Evolutionary conservation across 2,888 invertebrate genomes (phyloP).

Genomic region (Polia nebulosa): DNA sequence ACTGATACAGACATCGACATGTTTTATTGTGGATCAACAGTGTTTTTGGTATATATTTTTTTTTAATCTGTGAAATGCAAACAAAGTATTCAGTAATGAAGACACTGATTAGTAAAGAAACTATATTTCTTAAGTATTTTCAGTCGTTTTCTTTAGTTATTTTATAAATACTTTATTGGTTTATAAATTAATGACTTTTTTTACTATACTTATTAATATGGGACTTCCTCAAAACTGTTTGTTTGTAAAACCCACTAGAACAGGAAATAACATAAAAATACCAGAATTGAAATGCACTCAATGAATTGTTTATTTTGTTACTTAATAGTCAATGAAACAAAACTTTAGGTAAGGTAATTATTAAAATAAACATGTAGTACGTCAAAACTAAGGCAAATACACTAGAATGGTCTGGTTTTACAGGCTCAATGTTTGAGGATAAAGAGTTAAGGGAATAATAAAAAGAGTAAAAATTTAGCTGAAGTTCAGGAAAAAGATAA

Average conservation of each 20-base stretch:
- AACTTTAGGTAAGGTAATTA: not conserved
- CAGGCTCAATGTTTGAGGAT: conserved; percentile 15
- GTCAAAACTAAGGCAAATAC: conserved; percentile 44
- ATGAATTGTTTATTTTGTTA: conserved; percentile 21
- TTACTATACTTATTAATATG: not conserved
- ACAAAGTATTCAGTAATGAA: too few species aligned
- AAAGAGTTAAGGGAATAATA: conserved; percentile 17
- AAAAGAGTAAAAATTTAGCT: not conserved
- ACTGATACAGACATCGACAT: conserved; percentile 6
- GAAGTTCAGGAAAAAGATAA: not conserved
- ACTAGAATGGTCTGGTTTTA: not conserved
- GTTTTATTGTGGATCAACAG: not conserved
- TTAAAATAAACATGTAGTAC: conserved; percentile 12
- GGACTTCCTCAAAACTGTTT: not conserved
- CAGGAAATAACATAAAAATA: conserved; percentile 33
- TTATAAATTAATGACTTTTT: not conserved
- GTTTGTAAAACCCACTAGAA: conserved; percentile 16
- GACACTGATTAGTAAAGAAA: too few species aligned
- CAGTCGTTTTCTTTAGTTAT: too few species aligned
- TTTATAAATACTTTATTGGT: conserved; percentile 1
- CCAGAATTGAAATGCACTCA: not conserved
- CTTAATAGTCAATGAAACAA: conserved; percentile 32
- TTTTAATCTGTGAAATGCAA: too few species aligned
- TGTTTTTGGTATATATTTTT: not conserved
- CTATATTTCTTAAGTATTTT: too few species aligned